phyloP scores from a whole-genome alignment of 2,797 vertebrate species.

The Gastrophryne carolinensis region DNA sequence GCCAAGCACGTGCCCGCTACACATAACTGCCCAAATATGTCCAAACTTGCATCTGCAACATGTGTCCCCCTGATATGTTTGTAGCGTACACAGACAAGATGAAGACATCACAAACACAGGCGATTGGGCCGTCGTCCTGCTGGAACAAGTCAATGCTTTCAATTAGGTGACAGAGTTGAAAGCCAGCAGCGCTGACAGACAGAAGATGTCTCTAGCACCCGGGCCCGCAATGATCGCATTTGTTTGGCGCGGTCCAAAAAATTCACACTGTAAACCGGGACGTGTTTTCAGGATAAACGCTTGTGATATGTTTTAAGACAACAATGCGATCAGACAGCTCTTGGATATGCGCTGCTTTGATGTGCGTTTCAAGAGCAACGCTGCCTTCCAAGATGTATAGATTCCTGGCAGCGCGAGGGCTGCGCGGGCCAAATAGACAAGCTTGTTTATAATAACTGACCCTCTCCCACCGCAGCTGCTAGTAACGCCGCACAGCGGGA shows the following conservation, averaged over 20 bases:
- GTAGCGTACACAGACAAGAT: too few species aligned
- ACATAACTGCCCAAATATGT: too few species aligned
- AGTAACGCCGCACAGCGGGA: background rate
- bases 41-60: too few species aligned
- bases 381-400: conserved; percentile 8
- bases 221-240: background rate
- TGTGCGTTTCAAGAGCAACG: background rate
- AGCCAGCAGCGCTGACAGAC: background rate
- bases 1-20: too few species aligned
- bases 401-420: background rate
- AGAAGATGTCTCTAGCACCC: background rate
- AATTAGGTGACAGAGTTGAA: conserved; percentile 6
- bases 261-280: background rate
- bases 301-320: conserved; percentile 13
- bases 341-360: background rate
- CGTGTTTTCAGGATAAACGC: background rate
- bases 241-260: background rate
- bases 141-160: background rate
- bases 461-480: background rate
- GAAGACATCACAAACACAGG: too few species aligned
- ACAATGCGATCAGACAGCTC: background rate
- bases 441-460: background rate
- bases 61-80: too few species aligned
- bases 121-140: background rate
- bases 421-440: conserved; percentile 3